These are phyloP conservation scores for Chrysaora quinquecirrha DNA, from an alignment of 30 jellyfish, hydroid and myxozoan genomes.

Conservation along the genomic window DNA sequence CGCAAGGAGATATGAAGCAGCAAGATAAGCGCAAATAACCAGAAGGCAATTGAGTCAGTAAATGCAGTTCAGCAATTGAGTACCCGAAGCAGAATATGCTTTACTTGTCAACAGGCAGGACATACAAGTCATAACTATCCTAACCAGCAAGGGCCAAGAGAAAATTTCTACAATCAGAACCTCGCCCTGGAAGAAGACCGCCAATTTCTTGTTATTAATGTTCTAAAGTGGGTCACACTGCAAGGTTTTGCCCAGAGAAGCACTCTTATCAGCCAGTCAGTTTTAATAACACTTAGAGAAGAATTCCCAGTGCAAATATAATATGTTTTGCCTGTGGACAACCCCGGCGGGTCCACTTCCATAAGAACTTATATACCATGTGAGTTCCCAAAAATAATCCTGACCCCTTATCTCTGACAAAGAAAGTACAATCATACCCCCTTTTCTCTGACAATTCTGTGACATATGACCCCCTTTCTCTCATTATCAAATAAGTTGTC, in stretches of 20 bases:
- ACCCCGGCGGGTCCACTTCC: too few relatives aligned
- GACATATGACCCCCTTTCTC: too few relatives aligned
- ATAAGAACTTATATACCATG: too few relatives aligned
- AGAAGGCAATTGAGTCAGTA: neutral
- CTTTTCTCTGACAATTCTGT: too few relatives aligned
- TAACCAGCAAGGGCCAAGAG: neutral
- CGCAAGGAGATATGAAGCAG: slow-evolving; percentile 8
- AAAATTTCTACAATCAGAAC: neutral
- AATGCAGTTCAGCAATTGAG: neutral
- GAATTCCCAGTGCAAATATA: neutral
- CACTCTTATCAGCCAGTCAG: neutral
- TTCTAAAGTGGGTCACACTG: neutral
- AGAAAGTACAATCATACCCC: too few relatives aligned
- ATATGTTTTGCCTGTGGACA: neutral
- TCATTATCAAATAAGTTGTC: too few relatives aligned
- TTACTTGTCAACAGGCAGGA: neutral
- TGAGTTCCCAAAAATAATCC: too few relatives aligned
- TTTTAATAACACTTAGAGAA: too few relatives aligned
- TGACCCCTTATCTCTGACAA: too few relatives aligned
- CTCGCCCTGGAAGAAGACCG: neutral
- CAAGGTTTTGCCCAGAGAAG: slow-evolving; percentile 4
- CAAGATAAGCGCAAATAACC: neutral
- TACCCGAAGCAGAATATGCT: neutral
- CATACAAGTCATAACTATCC: neutral
- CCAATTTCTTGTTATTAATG: neutral